These are phyloP conservation scores for Orthonevra nobilis DNA, from an alignment of 2,888 invertebrate species.

Conservation along the genomic window DNA sequence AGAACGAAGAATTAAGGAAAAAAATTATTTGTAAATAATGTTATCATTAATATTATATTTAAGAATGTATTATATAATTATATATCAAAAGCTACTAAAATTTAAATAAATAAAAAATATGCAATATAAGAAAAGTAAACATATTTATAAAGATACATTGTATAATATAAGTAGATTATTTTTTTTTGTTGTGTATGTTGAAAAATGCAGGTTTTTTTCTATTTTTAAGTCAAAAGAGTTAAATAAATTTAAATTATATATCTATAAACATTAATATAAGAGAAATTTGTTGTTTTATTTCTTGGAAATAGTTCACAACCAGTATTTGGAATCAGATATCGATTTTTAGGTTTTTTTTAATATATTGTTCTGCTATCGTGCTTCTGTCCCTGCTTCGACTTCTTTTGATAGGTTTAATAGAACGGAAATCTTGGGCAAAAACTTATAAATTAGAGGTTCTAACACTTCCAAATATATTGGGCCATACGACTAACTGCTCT, in stretches of 20 bases:
- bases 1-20: slow-evolving; percentile 1
- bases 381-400: too few relatives aligned
- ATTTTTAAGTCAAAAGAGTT: slow-evolving; percentile 55
- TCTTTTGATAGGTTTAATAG: too few relatives aligned
- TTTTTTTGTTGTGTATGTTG: slow-evolving; percentile 54
- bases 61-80: slow-evolving; percentile 23
- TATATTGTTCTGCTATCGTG: too few relatives aligned
- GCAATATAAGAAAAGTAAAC: slow-evolving; percentile 9
- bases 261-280: slow-evolving; percentile 40
- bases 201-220: slow-evolving; percentile 27
- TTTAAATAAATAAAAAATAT: slow-evolving; percentile 25
- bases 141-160: slow-evolving; percentile 16
- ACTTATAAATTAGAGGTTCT: too few relatives aligned
- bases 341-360: too few relatives aligned
- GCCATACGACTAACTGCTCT: too few relatives aligned
- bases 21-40: neutral
- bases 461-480: too few relatives aligned
- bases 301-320: too few relatives aligned
- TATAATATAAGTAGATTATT: slow-evolving; percentile 21
- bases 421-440: too few relatives aligned
- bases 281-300: neutral
- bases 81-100: slow-evolving; percentile 45
- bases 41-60: slow-evolving; percentile 41
- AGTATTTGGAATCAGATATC: too few relatives aligned
- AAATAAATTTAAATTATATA: slow-evolving; percentile 58